These are phyloP conservation scores for Eudasyphora cyanicolor DNA, from an alignment of 2,888 invertebrate genomes.

Conservation along the genomic window DNA sequence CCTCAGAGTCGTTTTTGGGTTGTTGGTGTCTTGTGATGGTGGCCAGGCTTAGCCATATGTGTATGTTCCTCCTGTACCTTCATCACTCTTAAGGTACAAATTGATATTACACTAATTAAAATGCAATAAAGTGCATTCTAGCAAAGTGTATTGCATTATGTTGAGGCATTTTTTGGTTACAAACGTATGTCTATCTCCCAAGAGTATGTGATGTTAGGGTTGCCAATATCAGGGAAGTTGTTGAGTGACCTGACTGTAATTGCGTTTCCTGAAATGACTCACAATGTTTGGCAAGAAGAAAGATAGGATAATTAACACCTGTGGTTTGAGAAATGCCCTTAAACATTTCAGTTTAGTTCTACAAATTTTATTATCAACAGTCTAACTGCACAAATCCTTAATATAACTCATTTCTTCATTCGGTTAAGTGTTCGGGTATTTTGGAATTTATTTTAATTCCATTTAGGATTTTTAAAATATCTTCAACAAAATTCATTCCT, in stretches of 20 bases:
- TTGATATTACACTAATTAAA: constrained; percentile 67
- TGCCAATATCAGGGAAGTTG: constrained; percentile 31
- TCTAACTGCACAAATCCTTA: no score
- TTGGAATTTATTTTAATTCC: not conserved
- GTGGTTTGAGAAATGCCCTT: no score
- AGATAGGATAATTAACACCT: no score
- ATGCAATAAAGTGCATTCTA: constrained; percentile 65
- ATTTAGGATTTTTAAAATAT: not conserved
- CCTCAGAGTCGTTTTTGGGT: constrained; percentile 37
- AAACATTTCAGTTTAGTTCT: no score
- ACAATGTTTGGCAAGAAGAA: no score
- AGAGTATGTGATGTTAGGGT: constrained; percentile 42
- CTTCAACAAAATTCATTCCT: not conserved
- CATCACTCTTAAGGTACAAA: constrained; percentile 65
- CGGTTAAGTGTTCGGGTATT: no score
- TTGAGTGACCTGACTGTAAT: not conserved
- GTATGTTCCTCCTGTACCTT: constrained; percentile 39
- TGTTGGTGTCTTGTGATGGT: constrained; percentile 23
- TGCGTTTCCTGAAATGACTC: no score
- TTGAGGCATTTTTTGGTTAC: constrained; percentile 43
- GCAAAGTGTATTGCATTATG: constrained; percentile 55
- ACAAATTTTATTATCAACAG: no score
- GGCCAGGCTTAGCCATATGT: not conserved
- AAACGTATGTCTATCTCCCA: constrained; percentile 36
- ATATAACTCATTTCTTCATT: no score